Base-by-base conservation (phyloP, 2,888 invertebrate species). In the Thera britannica region DNA sequence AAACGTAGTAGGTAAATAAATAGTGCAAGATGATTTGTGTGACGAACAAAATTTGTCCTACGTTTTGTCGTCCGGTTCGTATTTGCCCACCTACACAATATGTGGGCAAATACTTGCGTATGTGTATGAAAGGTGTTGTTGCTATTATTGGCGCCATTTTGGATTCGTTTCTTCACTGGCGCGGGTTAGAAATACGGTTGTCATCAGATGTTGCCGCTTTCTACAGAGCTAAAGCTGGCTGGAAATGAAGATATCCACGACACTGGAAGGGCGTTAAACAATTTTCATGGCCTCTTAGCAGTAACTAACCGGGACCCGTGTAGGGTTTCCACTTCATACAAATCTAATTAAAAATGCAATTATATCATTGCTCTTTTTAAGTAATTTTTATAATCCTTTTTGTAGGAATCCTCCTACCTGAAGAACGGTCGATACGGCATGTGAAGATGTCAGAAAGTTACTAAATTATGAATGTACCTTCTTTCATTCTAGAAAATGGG, bases 201-300 rank as follows among this genome's bases (percentile, higher is more conserved):
- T 12, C 7, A 59, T 49, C 8, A 6, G 4, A 46, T 36, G n/a
- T 64, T 38, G 35, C 67, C 54, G 57, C 49, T 63, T 70, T 62
- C 65, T 41, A 48, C 2, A 6, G 49, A 49, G n/a, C 8, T 2
- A 58, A 66, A 70, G 70, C 65, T 65, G 54, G 57, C 59, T 75
- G 79, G 75, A 78, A 88, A 90, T 90, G 87, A 89, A 92, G 90
- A 92, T 84, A 82, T 90, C 75, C 79, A 65, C 83, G 83, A 92
- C 92, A 92, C 83, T 86, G 89, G 89, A 92, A 91, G 88, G 93
- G 93, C 93, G 93, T 93, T 88, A 92, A 92, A 92, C 88, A 92
- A 92, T 92, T 89, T 92, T 86, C 91, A 86, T 87, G 79, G 86
- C 79, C 85, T 81, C 85, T 87, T 86, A 87, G 84, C 86, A 82